Evolutionary conservation across 2,113 vertebrate species (phyloP).

Genomic region (Lucifuga dentata): DNA sequence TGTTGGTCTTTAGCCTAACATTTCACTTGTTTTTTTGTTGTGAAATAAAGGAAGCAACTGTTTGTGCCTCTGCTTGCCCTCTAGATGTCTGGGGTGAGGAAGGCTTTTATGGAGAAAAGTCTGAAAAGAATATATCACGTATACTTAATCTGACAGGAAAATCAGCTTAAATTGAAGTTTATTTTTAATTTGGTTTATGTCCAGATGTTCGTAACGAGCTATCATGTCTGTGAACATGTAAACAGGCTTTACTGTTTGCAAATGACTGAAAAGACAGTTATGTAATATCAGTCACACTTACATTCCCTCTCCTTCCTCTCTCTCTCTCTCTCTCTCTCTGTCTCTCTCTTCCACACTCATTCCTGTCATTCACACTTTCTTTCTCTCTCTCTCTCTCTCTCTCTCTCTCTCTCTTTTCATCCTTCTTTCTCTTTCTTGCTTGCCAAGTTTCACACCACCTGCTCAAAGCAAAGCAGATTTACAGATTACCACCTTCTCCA

Average conservation of each 20-base stretch:
- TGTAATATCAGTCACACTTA: conserved; percentile 65
- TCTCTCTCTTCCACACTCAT: conserved; percentile 45
- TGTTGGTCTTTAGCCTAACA: conserved; percentile 23
- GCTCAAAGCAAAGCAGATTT: conserved; percentile 82
- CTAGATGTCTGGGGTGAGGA: conserved; percentile 8
- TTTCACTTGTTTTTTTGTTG: conserved; percentile 39
- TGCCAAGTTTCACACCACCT: conserved; percentile 79
- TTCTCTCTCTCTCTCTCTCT: conserved; percentile 17
- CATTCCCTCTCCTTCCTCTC: conserved; percentile 32
- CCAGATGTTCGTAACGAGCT: conserved; percentile 5
- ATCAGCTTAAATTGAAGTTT: neutral
- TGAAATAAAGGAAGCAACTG: conserved; percentile 34
- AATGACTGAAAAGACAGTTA: conserved; percentile 63
- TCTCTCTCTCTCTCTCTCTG: conserved; percentile 38
- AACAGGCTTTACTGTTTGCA: conserved; percentile 52
- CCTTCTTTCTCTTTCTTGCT: conserved; percentile 36
- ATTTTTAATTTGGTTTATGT: neutral
- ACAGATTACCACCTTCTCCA: conserved; percentile 78
- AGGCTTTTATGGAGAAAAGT: neutral
- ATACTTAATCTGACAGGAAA: neutral
- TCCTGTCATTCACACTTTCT: conserved; percentile 51
- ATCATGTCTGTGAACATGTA: conserved; percentile 38
- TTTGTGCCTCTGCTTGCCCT: conserved; percentile 29
- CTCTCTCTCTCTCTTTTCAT: conserved; percentile 29
- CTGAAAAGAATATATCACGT: neutral